Evolutionary conservation across 2,888 invertebrate genomes (phyloP).

Genomic region (Augochlorella aurata): DNA sequence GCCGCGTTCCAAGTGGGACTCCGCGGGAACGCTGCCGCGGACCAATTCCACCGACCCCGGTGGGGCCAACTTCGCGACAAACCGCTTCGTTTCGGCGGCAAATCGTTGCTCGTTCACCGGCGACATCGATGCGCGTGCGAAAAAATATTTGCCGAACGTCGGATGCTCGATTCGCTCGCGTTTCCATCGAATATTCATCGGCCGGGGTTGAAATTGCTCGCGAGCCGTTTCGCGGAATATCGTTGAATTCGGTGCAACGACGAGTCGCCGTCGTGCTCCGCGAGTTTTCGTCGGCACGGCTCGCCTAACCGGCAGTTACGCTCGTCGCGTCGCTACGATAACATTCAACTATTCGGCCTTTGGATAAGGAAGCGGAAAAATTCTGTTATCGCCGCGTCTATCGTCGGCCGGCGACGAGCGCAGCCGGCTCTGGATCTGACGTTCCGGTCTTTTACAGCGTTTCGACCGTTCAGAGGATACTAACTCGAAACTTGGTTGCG

Average conservation of each 20-base stretch:
- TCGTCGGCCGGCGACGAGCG: conserved; percentile 52
- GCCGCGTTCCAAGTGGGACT: conserved; percentile 35
- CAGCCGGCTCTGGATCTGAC: conserved; percentile 10
- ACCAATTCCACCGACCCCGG: background rate
- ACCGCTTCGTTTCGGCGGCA: background rate
- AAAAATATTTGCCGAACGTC: no score
- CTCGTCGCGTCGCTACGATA: conserved; percentile 73
- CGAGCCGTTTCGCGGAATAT: no score
- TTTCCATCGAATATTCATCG: no score
- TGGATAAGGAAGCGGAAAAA: conserved; percentile 73
- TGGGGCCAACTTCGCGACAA: background rate
- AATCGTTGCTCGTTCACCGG: background rate
- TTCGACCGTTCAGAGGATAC: background rate
- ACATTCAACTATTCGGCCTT: conserved; percentile 73
- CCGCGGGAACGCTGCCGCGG: background rate
- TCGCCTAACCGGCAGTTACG: conserved; percentile 44
- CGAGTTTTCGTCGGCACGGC: background rate
- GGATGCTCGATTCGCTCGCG: no score
- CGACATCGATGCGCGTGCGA: background rate
- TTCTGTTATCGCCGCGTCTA: conserved; percentile 69
- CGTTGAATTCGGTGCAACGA: no score
- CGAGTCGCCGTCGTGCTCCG: background rate
- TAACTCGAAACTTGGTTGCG: background rate
- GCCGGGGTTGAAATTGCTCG: no score
- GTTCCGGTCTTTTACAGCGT: background rate